These are phyloP conservation scores for Merodon equestris DNA, from an alignment of 2,888 invertebrate genomes.

Conservation along the genomic window DNA sequence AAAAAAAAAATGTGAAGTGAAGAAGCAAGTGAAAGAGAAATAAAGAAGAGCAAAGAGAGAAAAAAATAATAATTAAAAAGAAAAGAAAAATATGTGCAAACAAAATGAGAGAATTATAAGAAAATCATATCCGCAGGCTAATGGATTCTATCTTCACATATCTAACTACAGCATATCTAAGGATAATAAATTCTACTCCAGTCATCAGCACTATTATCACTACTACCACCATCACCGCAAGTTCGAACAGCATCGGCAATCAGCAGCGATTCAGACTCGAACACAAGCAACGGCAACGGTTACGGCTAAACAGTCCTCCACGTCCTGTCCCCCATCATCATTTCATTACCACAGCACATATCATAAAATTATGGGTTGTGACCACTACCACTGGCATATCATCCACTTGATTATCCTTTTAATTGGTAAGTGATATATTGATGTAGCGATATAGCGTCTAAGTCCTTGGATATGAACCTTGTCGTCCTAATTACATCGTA, in stretches of 20 bases:
- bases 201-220: slow-evolving; percentile 48
- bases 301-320: slow-evolving; percentile 61
- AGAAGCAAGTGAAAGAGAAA: slow-evolving; percentile 27
- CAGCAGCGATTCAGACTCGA: slow-evolving; percentile 22
- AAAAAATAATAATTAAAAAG: slow-evolving; percentile 1
- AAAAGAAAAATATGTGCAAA: slow-evolving; percentile 60
- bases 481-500: slow-evolving; percentile 35
- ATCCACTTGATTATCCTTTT: slow-evolving; percentile 77
- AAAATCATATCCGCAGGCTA: slow-evolving; percentile 54
- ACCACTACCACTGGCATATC: slow-evolving; percentile 74
- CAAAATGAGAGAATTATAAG: slow-evolving; percentile 63
- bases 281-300: slow-evolving; percentile 18
- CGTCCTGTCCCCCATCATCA: slow-evolving; percentile 54
- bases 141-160: slow-evolving; percentile 65
- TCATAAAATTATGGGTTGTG: slow-evolving; percentile 67
- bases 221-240: slow-evolving; percentile 30
- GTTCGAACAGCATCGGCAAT: slow-evolving; percentile 15
- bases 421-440: slow-evolving; percentile 76
- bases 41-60: too few relatives aligned
- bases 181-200: slow-evolving; percentile 58
- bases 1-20: slow-evolving; percentile 25
- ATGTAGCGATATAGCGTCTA: slow-evolving; percentile 50
- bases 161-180: slow-evolving; percentile 56
- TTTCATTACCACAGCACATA: slow-evolving; percentile 53
- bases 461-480: slow-evolving; percentile 20